Evolutionary conservation across 2,113 vertebrate species (phyloP).

Genomic region (Melanotaenia duboulayi): DNA sequence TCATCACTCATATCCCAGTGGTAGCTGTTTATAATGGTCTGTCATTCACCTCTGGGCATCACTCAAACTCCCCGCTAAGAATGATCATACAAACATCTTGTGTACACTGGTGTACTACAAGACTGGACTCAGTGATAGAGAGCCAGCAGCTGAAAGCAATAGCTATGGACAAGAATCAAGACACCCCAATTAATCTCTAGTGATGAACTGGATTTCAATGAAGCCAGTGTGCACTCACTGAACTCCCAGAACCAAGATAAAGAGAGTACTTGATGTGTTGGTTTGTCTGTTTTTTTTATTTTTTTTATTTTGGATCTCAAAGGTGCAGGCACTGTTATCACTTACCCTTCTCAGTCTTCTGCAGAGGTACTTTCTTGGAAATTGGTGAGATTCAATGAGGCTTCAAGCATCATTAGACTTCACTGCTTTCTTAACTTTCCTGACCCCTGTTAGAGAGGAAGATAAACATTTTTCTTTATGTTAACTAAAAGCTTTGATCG

Average conservation of each 20-base stretch:
- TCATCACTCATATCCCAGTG: constrained; percentile 23
- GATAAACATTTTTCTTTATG: constrained; percentile 42
- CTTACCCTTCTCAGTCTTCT: constrained; percentile 18
- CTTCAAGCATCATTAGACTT: constrained; percentile 67
- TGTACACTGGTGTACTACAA: background rate
- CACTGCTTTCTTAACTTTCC: constrained; percentile 40
- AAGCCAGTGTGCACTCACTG: constrained; percentile 60
- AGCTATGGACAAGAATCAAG: constrained; percentile 50
- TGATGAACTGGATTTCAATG: constrained; percentile 35
- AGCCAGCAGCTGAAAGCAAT: constrained; percentile 60
- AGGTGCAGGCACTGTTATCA: constrained; percentile 53
- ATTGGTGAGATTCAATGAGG: constrained; percentile 63
- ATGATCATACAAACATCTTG: constrained; percentile 19
- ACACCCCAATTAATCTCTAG: constrained; percentile 55
- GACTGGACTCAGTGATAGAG: constrained; percentile 33
- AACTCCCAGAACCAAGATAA: constrained; percentile 57
- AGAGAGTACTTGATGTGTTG: constrained; percentile 27
- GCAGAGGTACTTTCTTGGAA: constrained; percentile 59
- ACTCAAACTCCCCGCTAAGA: constrained; percentile 43
- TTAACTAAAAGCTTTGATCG: constrained; percentile 23
- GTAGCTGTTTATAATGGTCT: constrained; percentile 22
- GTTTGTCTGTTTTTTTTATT: constrained; percentile 28
- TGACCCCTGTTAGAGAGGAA: constrained; percentile 30
- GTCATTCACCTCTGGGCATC: constrained; percentile 33
- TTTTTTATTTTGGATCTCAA: constrained; percentile 39